phyloP scores from a whole-genome alignment of 2,797 vertebrate species.

The Siniperca undulata region DNA sequence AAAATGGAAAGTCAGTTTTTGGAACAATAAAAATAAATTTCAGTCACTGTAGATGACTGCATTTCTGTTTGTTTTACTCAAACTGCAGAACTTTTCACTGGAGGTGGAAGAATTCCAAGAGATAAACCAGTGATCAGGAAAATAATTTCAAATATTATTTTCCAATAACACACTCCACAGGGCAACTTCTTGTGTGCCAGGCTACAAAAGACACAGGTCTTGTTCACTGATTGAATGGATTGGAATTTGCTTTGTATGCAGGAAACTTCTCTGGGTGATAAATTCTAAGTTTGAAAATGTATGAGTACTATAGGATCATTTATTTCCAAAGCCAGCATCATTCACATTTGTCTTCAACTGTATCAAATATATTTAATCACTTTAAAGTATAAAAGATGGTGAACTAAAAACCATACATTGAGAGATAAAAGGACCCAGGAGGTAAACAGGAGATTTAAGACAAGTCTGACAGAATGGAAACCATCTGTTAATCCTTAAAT shows the following conservation, averaged over 20 bases:
- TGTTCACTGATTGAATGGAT: constrained; percentile 59
- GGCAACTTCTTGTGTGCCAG: constrained; percentile 76
- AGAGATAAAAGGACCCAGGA: background rate
- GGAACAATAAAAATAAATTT: constrained; percentile 86
- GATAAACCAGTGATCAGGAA: constrained; percentile 90
- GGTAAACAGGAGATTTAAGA: background rate
- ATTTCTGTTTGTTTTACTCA: constrained; percentile 85
- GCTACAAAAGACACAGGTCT: constrained; percentile 73
- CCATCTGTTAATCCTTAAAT: background rate
- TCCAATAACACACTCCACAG: constrained; percentile 86
- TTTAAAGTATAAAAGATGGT: constrained; percentile 6
- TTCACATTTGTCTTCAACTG: constrained; percentile 14
- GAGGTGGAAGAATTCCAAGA: constrained; percentile 87
- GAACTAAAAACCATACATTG: background rate
- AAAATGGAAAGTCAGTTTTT: constrained; percentile 86
- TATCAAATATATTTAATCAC: background rate
- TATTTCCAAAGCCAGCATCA: constrained; percentile 17
- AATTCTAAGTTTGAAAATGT: constrained; percentile 44
- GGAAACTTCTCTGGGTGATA: constrained; percentile 41
- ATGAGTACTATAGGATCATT: constrained; percentile 23
- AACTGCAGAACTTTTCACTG: constrained; percentile 82
- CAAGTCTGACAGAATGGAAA: background rate
- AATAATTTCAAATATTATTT: constrained; percentile 88
- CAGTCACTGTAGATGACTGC: constrained; percentile 81
- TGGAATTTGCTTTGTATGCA: constrained; percentile 51